Percentiles rank a stretch among this genome's conserved stretches.
phyloP scores from a whole-genome alignment of 2,888 invertebrate species.

The Neoaliturus tenellus region DNA sequence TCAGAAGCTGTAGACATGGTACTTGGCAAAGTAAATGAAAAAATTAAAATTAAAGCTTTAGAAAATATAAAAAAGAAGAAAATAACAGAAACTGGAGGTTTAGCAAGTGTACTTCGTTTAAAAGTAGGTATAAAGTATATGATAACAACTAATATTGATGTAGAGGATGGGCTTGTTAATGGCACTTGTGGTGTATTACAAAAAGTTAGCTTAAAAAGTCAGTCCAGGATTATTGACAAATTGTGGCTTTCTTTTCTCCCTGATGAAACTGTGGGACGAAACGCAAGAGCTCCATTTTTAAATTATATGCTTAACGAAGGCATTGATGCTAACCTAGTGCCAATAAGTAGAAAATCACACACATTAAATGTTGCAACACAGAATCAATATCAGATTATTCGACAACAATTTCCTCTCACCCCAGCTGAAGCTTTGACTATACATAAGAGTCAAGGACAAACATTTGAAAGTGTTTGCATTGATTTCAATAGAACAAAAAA shows the following conservation, averaged over 20 bases:
- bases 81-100: slow-evolving; percentile 63
- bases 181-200: slow-evolving; percentile 63
- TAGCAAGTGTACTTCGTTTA: slow-evolving; percentile 62
- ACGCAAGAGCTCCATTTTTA: too few relatives aligned
- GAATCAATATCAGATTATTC: too few relatives aligned
- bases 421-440: too few relatives aligned
- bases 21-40: slow-evolving; percentile 53
- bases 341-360: too few relatives aligned
- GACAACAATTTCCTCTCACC: too few relatives aligned
- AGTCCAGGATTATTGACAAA: neutral
- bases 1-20: slow-evolving; percentile 58
- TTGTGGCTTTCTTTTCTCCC: slow-evolving; percentile 11
- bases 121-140: slow-evolving; percentile 66
- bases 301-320: too few relatives aligned
- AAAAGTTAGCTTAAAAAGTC: slow-evolving; percentile 11
- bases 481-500: too few relatives aligned
- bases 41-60: slow-evolving; percentile 55
- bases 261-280: neutral
- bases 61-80: slow-evolving; percentile 60
- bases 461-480: too few relatives aligned
- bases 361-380: too few relatives aligned
- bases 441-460: too few relatives aligned
- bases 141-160: slow-evolving; percentile 64
- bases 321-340: too few relatives aligned
- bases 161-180: slow-evolving; percentile 65